Base-by-base conservation (phyloP, 1,140 invertebrate genomes). In the Polypedilum vanderplanki region DNA sequence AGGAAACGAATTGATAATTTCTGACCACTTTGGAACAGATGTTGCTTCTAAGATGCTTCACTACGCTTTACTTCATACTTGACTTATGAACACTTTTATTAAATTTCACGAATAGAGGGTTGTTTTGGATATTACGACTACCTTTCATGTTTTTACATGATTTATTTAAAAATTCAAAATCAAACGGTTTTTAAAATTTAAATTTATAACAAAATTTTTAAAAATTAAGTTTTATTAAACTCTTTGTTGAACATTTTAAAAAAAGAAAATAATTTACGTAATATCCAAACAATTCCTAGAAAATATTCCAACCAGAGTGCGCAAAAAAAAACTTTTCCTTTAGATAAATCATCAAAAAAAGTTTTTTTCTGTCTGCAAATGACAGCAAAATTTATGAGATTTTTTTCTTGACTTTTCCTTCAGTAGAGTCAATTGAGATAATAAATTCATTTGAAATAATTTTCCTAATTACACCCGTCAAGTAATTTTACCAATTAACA, bases 381-480 rank as follows among this genome's bases (percentile, higher is more conserved):
- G 65, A 70, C 65, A 70, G 65, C 65, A 70, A 70, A 70, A 70
- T 70, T 70, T 70, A 70, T 70, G 17, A 22, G 65, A 70, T 20
- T 70, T 70, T 17, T 70, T 20, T 70, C 46, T 57, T 4, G n/a
- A n/a, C 1, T 57, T 57, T 33, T 33, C 2, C 24, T 33, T 33
- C 24, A 3, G n/a, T 33, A 12, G n/a, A 57, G 46, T 57, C 46
- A n/a, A n/a, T n/a, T 4, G n/a, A 57, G 46, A 57, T 57, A 57
- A 57, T 57, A 57, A 57, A 57, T 57, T 57, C 46, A 12, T n/a
- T n/a, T 12, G 46, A 57, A 57, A 57, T n/a, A n/a, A n/a, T 57
- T 57, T 3, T n/a, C 12, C 46, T 57, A 57, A 57, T 57, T 57
- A 57, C 46, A 57, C 46, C 46, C 46, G 46, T 57, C 46, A 57